Conservation (phyloP, 2,113 vertebrate species). For the Sciurus niger region DNA sequence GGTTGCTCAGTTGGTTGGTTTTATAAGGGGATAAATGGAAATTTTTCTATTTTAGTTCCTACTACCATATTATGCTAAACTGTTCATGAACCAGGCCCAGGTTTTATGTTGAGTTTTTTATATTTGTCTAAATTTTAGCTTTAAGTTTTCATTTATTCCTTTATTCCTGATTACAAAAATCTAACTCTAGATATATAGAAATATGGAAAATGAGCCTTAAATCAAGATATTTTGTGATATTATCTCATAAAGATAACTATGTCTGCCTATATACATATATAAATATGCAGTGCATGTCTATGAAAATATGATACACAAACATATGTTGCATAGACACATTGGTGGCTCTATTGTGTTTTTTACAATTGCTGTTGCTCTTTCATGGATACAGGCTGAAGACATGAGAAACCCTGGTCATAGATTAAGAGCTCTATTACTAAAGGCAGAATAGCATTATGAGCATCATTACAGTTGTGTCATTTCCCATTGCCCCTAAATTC, state of each 20-base stretch:
- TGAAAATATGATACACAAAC: background rate
- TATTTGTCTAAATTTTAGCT: background rate
- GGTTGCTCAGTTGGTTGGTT: background rate
- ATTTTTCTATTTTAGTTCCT: background rate
- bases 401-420: background rate
- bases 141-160: background rate
- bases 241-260: background rate
- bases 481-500: background rate
- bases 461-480: rapidly evolving
- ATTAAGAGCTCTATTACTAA: background rate
- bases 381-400: background rate
- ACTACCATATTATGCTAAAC: background rate
- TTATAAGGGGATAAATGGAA: background rate
- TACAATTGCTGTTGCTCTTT: background rate
- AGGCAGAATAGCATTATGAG: background rate
- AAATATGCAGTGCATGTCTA: background rate
- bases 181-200: background rate
- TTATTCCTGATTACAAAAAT: slow-evolving; percentile 24
- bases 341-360: background rate
- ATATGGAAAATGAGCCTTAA: background rate
- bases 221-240: background rate
- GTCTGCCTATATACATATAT: background rate
- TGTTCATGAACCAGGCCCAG: background rate
- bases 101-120: background rate
- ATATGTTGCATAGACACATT: background rate